phyloP scores from a whole-genome alignment of 1,140 invertebrate species.

The Phortica variegata region DNA sequence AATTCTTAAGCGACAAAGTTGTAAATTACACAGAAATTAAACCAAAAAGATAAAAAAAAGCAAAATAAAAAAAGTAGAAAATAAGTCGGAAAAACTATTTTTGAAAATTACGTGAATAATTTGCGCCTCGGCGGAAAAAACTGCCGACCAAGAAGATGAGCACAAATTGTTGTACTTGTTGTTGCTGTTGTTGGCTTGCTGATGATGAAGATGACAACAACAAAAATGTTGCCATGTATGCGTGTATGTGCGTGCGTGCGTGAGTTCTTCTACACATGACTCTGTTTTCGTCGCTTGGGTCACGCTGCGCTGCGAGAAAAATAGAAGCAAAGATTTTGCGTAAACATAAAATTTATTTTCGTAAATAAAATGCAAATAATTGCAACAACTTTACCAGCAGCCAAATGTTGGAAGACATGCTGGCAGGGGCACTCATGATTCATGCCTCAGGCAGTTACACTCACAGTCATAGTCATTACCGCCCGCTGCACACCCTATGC shows the following conservation, averaged over 20 bases:
- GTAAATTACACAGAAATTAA: slow-evolving; percentile 31
- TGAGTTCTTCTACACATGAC: not conserved
- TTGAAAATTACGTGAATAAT: slow-evolving; percentile 46
- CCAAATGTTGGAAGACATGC: slow-evolving; percentile 3
- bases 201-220: not conserved
- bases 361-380: slow-evolving; percentile 42
- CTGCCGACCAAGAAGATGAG: too few species aligned
- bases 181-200: slow-evolving; percentile 7
- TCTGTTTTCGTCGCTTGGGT: slow-evolving; percentile 6
- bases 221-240: not conserved
- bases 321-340: slow-evolving; percentile 19
- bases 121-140: too few species aligned
- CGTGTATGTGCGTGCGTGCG: not conserved
- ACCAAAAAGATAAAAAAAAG: slow-evolving; percentile 3
- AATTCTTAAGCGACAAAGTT: slow-evolving; percentile 36
- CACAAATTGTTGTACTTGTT: slow-evolving; percentile 20
- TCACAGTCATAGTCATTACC: too few species aligned
- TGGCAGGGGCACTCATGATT: slow-evolving; percentile 30
- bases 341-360: slow-evolving; percentile 56
- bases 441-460: slow-evolving; percentile 44
- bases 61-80: too few species aligned
- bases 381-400: slow-evolving; percentile 21
- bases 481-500: too few species aligned
- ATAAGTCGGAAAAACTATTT: slow-evolving; percentile 39
- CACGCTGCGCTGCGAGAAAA: slow-evolving; percentile 20